These are phyloP conservation scores for Corythoichthys haematopterus DNA, from an alignment of 2,113 vertebrate genomes.

Conservation along the genomic window DNA sequence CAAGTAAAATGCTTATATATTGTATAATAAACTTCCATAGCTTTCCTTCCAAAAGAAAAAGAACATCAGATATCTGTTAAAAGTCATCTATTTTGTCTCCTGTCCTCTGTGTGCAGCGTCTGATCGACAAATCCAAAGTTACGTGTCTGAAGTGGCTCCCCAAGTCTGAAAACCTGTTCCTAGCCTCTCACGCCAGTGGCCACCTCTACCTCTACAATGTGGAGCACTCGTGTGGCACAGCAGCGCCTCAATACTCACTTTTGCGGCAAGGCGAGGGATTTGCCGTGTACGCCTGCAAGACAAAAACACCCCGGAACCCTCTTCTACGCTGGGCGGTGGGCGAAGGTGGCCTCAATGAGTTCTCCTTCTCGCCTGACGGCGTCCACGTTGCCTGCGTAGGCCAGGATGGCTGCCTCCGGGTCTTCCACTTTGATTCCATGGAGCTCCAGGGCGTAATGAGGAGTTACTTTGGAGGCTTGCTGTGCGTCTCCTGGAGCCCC, in stretches of 20 bases:
- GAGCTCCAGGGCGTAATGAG: constrained; percentile 88
- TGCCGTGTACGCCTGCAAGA: constrained; percentile 83
- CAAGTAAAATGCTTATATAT: too few species aligned
- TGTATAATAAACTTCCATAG: too few species aligned
- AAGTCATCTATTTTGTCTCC: not conserved
- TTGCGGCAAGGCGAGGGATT: constrained; percentile 86
- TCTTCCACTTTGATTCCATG: constrained; percentile 92
- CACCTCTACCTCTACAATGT: constrained; percentile 90
- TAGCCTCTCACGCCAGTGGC: constrained; percentile 86
- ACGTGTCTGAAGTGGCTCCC: constrained; percentile 87
- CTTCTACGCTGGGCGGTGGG: constrained; percentile 87
- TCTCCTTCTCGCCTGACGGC: constrained; percentile 87
- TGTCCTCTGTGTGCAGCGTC: constrained; percentile 65
- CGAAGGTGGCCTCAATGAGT: constrained; percentile 84
- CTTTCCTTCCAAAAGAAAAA: too few species aligned
- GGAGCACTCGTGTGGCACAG: constrained; percentile 78
- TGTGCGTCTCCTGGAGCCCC: constrained; percentile 91
- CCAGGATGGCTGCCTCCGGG: constrained; percentile 84
- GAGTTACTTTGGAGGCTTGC: constrained; percentile 88
- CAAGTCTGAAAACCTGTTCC: constrained; percentile 81
- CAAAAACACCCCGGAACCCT: constrained; percentile 83
- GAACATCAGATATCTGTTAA: too few species aligned
- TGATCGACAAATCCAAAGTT: constrained; percentile 93
- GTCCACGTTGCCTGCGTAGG: constrained; percentile 87
- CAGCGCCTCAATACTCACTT: constrained; percentile 79